Evolutionary conservation across 2,113 vertebrate species (phyloP).

Genomic region (Ceuthmochares aereus): DNA sequence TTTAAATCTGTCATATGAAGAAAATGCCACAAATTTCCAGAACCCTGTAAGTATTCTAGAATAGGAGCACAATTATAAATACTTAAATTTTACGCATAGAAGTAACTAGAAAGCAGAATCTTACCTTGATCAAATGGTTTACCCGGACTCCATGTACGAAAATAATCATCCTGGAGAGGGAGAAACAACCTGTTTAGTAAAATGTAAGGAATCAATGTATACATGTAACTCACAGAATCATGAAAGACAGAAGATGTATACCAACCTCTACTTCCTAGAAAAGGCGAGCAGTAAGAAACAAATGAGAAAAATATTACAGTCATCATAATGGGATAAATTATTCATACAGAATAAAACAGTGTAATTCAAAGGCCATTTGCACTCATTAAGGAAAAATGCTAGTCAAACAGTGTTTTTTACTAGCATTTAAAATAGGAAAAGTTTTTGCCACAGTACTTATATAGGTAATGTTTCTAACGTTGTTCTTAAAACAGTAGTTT

Average conservation of each 20-base stretch:
- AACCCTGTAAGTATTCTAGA: background rate
- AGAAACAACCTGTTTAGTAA: slow-evolving; percentile 71
- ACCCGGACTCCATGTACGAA: slow-evolving; percentile 90
- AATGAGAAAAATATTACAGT: slow-evolving; percentile 75
- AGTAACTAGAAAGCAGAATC: background rate
- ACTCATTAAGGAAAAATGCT: background rate
- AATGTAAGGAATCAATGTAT: background rate
- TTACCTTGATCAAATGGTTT: slow-evolving; percentile 95
- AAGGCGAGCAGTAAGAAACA: slow-evolving; percentile 79
- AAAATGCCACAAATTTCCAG: background rate
- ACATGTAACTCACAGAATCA: slow-evolving; percentile 34
- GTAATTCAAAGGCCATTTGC: background rate
- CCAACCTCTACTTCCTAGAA: slow-evolving; percentile 88
- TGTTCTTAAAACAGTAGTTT: background rate
- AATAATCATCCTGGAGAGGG: slow-evolving; percentile 83
- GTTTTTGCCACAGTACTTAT: background rate
- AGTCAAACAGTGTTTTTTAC: background rate
- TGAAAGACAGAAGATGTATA: slow-evolving; percentile 74
- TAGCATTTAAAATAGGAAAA: background rate
- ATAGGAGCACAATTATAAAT: background rate
- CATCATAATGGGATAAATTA: slow-evolving; percentile 59
- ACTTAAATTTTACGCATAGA: background rate
- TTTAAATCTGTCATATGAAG: background rate
- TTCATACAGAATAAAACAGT: slow-evolving; percentile 21
- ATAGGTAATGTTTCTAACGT: background rate